Conservation (phyloP, 1,140 invertebrate species). For the Pteromalus puparum region DNA sequence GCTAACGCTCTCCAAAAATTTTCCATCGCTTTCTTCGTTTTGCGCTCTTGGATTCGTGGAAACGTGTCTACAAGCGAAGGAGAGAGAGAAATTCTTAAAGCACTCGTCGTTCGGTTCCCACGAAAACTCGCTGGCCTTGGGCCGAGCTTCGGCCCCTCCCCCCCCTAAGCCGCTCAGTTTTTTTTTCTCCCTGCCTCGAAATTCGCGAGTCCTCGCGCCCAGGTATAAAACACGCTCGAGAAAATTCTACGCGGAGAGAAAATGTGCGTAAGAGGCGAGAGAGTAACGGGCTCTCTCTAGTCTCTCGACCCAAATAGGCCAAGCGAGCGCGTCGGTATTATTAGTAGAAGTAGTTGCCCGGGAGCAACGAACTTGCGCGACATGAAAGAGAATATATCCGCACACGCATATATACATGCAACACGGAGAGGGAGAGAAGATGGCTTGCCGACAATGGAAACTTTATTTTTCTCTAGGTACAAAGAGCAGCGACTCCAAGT, state of each 20-base stretch:
- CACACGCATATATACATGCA: neutral
- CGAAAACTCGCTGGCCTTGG: slow-evolving; percentile 63
- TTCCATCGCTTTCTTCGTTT: slow-evolving; percentile 19
- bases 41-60: slow-evolving; percentile 14
- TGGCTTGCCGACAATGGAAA: neutral
- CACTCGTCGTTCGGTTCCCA: slow-evolving; percentile 55
- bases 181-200: slow-evolving; percentile 1
- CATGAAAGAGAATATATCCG: neutral
- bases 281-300: neutral
- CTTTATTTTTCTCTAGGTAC: neutral
- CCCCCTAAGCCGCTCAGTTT: neutral
- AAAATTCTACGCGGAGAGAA: slow-evolving; percentile 22
- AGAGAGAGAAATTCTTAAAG: neutral
- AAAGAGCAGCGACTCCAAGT: neutral
- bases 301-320: slow-evolving; percentile 39
- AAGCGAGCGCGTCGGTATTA: slow-evolving; percentile 13
- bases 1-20: slow-evolving; percentile 16
- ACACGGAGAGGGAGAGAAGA: neutral
- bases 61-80: neutral
- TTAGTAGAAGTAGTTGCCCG: slow-evolving; percentile 21
- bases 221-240: neutral
- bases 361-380: slow-evolving; percentile 35
- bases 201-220: neutral
- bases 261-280: neutral
- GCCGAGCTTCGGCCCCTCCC: slow-evolving; percentile 16